Evolutionary conservation across 2,888 invertebrate genomes (phyloP).

Genomic region (Erynnis tages): DNA sequence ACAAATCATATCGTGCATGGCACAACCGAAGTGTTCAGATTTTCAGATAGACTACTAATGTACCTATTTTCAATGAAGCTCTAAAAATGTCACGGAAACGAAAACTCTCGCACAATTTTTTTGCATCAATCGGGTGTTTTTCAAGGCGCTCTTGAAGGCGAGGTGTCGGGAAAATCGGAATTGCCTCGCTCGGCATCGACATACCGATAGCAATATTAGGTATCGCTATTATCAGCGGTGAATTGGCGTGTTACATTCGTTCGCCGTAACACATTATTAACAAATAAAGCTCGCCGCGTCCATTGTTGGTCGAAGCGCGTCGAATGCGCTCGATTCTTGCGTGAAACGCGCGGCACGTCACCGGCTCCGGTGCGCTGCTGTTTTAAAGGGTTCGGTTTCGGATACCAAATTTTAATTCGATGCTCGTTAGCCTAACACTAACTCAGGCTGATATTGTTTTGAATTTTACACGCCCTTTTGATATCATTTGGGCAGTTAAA

Average conservation of each 20-base stretch:
- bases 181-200: constrained; percentile 28
- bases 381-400: constrained; percentile 46
- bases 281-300: constrained; percentile 69
- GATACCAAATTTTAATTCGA: constrained; percentile 59
- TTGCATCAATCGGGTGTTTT: neutral
- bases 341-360: constrained; percentile 50
- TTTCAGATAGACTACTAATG: too few species aligned
- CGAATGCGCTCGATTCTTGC: constrained; percentile 59
- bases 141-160: neutral
- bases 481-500: constrained; percentile 7
- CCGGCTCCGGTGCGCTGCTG: constrained; percentile 30
- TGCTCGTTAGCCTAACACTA: constrained; percentile 52
- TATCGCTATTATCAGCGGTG: constrained; percentile 50
- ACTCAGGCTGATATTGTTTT: constrained; percentile 32
- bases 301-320: constrained; percentile 59
- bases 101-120: neutral
- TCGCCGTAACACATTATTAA: constrained; percentile 69
- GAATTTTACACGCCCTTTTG: constrained; percentile 27
- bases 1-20: too few species aligned
- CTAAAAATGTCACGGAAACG: neutral
- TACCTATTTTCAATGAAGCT: too few species aligned
- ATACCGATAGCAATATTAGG: constrained; percentile 35
- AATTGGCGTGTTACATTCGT: constrained; percentile 66
- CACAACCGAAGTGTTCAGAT: constrained; percentile 1
- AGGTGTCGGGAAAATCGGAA: constrained; percentile 17